Evolutionary conservation across 2,888 invertebrate genomes (phyloP), one percentile per base, ranked within the genome.

Genomic region (Xestobium rufovillosum): DNA sequence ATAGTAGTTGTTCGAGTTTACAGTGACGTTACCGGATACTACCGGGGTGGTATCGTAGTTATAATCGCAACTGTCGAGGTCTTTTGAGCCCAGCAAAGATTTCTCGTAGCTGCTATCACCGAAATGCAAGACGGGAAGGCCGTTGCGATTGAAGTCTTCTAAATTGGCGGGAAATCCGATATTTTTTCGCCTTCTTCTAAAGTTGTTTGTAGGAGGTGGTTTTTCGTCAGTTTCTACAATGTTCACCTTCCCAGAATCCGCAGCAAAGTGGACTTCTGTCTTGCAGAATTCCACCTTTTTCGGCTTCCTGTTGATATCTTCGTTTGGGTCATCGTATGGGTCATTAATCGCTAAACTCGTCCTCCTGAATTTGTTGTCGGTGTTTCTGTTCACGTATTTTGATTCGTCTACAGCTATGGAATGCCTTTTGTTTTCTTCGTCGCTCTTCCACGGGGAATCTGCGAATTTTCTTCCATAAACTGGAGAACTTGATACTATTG

Each of bases 181-280:
- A 41, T 69, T 71, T 52, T 75, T 67, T 48, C 80, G 73, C 47
- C 82, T 68, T 52, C 82, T 71, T 43, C 87, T 71, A 57, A 85
- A 86, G 58, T 84, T 82, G 56, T 82, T 83, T 1, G 83, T 82
- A 3, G 88, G 85, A 6, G 87, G 87, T 28, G 88, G 88, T 60
- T 89, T 88, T 44, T 83, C 85, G 61, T 87, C 86, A 0, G 88
- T 88, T 56, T 87, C 86, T 17, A 89, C 87, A 39, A 89, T 87
- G 56, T 88, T 86, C 0, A 89, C 84, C 51, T 79, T 78, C 0
- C 89, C 89, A 1, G 86, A 83, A 57, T 88, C 88, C 10, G 85
- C 83, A 0, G 86, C 82, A 59, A 88, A 88, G 61, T 89, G 89
- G 14, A 89, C 78, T 67, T 89, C 89, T 1, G 88, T 88, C 67